Evolutionary conservation across 1,140 invertebrate species (phyloP), one percentile per base, ranked within the genome.

Genomic region (Plectrocnemia conspersa): DNA sequence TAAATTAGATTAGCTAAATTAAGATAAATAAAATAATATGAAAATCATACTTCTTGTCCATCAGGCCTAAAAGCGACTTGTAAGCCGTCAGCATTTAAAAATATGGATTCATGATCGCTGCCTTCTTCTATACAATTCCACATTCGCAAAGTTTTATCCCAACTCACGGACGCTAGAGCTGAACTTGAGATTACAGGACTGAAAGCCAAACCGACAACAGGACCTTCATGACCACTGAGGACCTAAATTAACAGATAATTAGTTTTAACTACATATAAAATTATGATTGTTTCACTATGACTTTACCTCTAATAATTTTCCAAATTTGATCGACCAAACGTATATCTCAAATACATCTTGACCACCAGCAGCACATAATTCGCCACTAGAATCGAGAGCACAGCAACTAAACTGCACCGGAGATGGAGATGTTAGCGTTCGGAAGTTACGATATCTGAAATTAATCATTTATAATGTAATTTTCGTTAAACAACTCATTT

Each of bases 281-380:
- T 13, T 24, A 25, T 53, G 3, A 5, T 54, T 54, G 11, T 1
- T 54, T 18, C n/a, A n/a, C 27, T 7, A 29, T 29, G 27, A 29
- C 27, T 29, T 71, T 66, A 90, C 89, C 76, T 98, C 94, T 19
- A 98, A 67, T 0, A 98, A 74, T 58, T 82, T 82, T 2, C 95
- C 95, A 11, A 90, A 84, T 75, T 97, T 89, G 56, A 98, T 75
- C 1, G 91, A 95, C 95, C 95, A 99, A 0, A 98, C 74, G 76
- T 84, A 98, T 59, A 98, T 89, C 59, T 97, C 91, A 76, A 97
- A 98, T 25, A 88, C 81, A 71, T 97, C 93, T 67, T 91, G 86
- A 0, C 89, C 91, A 1, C 93, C 95, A 5, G 95, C 94, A 22
- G 89, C 91, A 19, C 98, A 83, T 61, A 98, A 82, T 66, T 98